Conservation (phyloP, 2,113 vertebrate genomes). For the Boulengeromyrus knoepffleri region DNA sequence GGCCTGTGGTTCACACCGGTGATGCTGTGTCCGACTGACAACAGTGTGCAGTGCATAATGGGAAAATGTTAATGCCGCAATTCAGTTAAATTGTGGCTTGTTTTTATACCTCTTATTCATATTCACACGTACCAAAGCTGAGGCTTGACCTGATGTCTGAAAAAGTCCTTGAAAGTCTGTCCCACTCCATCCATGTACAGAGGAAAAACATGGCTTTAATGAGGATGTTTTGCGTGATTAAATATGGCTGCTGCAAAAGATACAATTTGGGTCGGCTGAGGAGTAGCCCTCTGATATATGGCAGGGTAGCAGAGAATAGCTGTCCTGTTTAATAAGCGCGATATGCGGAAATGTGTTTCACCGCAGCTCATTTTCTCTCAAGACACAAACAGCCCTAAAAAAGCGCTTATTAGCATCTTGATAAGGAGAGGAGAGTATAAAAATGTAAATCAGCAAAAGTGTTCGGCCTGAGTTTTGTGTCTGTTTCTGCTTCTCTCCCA, state of each 20-base stretch:
- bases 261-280: background rate
- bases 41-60: background rate
- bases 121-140: background rate
- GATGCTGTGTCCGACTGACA: background rate
- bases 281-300: background rate
- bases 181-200: background rate
- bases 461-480: background rate
- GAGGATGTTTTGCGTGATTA: background rate
- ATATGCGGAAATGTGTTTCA: background rate
- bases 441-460: background rate
- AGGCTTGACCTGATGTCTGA: background rate
- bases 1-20: background rate
- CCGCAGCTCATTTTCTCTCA: background rate
- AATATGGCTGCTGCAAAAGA: background rate
- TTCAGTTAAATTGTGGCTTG: background rate
- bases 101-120: background rate
- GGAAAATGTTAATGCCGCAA: background rate
- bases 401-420: background rate
- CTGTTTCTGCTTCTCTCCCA: background rate
- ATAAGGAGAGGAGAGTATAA: background rate
- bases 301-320: background rate
- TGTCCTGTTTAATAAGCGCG: background rate
- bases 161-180: background rate
- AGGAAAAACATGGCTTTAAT: background rate
- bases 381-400: background rate